Conservation (phyloP, 2,888 invertebrate species). For the Caenorhabditis uteleia region DNA sequence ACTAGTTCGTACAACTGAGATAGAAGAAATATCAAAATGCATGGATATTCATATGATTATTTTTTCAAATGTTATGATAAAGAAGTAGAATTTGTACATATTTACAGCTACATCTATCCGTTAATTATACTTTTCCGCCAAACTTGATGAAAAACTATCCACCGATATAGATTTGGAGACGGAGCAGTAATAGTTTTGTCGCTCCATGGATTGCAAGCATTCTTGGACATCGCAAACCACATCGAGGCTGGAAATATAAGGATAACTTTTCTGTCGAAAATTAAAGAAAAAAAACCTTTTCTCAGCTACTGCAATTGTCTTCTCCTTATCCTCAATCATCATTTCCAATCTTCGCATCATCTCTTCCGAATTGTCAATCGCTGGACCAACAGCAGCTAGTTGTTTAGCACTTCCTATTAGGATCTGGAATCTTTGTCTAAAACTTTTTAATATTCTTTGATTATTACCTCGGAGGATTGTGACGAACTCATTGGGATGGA, state of each 20-base stretch:
- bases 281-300: conserved; percentile 11
- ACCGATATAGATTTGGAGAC: conserved; percentile 29
- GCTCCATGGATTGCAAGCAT: conserved; percentile 22
- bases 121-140: too few relatives aligned
- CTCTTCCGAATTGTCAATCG: conserved; percentile 17
- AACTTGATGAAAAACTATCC: conserved; percentile 22
- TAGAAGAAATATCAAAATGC: too few relatives aligned
- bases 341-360: conserved; percentile 8
- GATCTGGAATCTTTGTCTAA: conserved; percentile 10
- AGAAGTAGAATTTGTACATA: too few relatives aligned
- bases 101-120: too few relatives aligned
- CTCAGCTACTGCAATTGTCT: conserved; percentile 3
- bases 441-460: conserved; percentile 1
- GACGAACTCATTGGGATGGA: conserved; percentile 14
- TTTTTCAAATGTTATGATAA: too few relatives aligned
- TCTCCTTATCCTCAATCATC: conserved; percentile 3
- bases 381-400: conserved; percentile 5
- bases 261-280: too few relatives aligned
- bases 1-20: too few relatives aligned
- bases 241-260: conserved; percentile 33
- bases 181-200: conserved; percentile 29
- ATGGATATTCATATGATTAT: too few relatives aligned
- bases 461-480: conserved; percentile 23
- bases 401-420: conserved; percentile 24
- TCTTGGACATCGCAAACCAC: conserved; percentile 28